Percentiles rank a stretch among this genome's conserved stretches.
phyloP scores from a whole-genome alignment of 2,888 invertebrate genomes.

The Notocelia uddmanniana region DNA sequence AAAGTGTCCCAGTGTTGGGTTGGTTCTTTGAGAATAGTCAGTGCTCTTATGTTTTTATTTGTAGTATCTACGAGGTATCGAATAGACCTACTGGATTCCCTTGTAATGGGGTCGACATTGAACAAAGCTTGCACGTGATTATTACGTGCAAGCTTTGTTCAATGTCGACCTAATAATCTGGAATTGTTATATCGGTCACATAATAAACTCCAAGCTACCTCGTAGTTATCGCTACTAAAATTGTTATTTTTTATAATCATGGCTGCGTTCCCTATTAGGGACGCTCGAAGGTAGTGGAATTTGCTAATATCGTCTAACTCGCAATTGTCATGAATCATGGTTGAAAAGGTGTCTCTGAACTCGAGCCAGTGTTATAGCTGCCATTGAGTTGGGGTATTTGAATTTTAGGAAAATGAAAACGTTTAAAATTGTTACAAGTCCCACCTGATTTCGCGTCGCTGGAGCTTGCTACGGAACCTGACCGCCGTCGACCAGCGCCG shows the following conservation, averaged over 20 bases:
- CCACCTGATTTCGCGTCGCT: conserved; percentile 1
- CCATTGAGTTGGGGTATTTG: conserved; percentile 10
- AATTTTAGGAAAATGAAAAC: conserved; percentile 9
- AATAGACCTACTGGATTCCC: conserved; percentile 38
- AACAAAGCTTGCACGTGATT: conserved; percentile 48
- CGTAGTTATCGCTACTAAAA: conserved; percentile 43
- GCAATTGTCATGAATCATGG: not conserved
- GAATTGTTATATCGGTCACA: conserved; percentile 41
- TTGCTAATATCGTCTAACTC: conserved; percentile 19
- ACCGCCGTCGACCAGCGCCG: not conserved
- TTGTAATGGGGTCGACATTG: conserved; percentile 34
- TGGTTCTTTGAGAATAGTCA: conserved; percentile 34
- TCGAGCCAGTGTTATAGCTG: conserved; percentile 22
- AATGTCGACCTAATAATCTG: conserved; percentile 45
- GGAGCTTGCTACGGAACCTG: not conserved
- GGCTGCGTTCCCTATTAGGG: conserved; percentile 7
- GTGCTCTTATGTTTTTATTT: conserved; percentile 49
- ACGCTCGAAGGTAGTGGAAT: conserved; percentile 19
- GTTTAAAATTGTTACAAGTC: conserved; percentile 11
- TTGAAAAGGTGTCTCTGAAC: conserved; percentile 7
- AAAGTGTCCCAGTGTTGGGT: conserved; percentile 44
- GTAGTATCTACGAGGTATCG: conserved; percentile 47
- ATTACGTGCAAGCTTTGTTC: too few species aligned
- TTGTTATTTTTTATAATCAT: conserved; percentile 19
- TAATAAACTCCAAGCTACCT: conserved; percentile 36